Percentiles rank a stretch among this genome's conserved stretches.
Conservation (phyloP, 1,140 invertebrate genomes). For the Danaus plexippus region DNA sequence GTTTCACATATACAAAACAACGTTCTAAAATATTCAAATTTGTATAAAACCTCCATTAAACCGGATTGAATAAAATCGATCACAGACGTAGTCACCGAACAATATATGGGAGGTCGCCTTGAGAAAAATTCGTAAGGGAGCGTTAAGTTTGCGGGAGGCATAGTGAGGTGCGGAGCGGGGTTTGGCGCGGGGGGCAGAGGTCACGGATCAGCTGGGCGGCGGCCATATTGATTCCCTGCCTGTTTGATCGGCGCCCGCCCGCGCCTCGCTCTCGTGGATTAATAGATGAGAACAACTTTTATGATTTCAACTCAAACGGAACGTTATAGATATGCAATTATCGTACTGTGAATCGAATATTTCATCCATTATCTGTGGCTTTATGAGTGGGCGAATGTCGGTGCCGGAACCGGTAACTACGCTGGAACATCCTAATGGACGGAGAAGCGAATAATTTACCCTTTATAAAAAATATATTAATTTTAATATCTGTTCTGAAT, state of each 20-base stretch:
- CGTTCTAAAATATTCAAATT: too few relatives aligned
- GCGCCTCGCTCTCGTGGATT: slow-evolving; percentile 46
- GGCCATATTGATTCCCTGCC: slow-evolving; percentile 68
- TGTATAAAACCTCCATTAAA: slow-evolving; percentile 7
- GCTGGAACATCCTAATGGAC: too few relatives aligned
- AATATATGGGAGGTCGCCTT: slow-evolving; percentile 24
- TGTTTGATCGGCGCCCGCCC: slow-evolving; percentile 64
- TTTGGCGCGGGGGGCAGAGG: slow-evolving; percentile 48
- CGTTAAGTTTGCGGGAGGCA: slow-evolving; percentile 46
- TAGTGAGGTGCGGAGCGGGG: slow-evolving; percentile 22
- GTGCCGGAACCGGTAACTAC: too few relatives aligned
- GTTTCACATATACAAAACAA: too few relatives aligned
- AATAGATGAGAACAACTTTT: slow-evolving; percentile 69
- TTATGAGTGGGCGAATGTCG: too few relatives aligned
- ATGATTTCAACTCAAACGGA: slow-evolving; percentile 67
- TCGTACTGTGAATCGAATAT: background rate
- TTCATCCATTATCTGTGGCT: too few relatives aligned
- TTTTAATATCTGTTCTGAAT: too few relatives aligned
- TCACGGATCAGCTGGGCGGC: slow-evolving; percentile 69
- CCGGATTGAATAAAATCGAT: slow-evolving; percentile 11
- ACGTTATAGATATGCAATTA: slow-evolving; percentile 32
- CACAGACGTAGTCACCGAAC: slow-evolving; percentile 14
- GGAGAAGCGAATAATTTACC: too few relatives aligned
- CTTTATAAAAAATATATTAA: too few relatives aligned
- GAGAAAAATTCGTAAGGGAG: slow-evolving; percentile 30